Evolutionary conservation across 1,140 invertebrate species (phyloP).

Genomic region (Maconellicoccus hirsutus): DNA sequence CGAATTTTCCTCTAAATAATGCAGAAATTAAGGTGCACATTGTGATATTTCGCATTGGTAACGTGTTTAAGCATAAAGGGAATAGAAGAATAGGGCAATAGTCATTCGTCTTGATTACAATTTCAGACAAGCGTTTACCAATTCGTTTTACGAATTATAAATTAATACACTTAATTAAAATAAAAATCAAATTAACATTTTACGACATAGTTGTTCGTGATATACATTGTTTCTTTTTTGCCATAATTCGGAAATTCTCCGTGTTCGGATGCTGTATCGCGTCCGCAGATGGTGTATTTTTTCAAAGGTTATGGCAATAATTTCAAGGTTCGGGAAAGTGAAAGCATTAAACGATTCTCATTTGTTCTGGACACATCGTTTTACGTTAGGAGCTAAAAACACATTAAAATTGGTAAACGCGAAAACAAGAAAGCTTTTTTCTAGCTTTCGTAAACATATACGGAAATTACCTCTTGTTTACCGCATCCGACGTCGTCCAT

Average conservation of each 20-base stretch:
- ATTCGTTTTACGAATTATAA: constrained; percentile 1
- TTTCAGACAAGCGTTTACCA: not conserved
- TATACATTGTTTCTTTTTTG: not conserved
- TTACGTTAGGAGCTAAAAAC: too few relatives aligned
- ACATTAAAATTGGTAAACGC: too few relatives aligned
- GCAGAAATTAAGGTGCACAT: not conserved
- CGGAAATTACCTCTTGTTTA: not conserved
- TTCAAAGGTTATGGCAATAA: too few relatives aligned
- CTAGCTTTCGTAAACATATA: too few relatives aligned
- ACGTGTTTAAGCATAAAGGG: constrained; percentile 4
- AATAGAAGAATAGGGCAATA: not conserved
- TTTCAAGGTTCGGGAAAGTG: too few relatives aligned
- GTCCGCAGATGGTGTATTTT: too few relatives aligned
- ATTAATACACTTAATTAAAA: constrained; percentile 6
- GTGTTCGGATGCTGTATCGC: too few relatives aligned
- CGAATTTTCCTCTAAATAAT: not conserved
- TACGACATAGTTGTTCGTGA: not conserved
- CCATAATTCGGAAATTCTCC: too few relatives aligned
- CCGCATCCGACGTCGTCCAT: not conserved
- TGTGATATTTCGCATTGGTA: not conserved
- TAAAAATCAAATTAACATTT: not conserved
- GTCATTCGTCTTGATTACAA: not conserved
- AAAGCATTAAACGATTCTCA: too few relatives aligned
- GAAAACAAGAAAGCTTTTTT: too few relatives aligned
- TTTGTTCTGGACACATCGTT: too few relatives aligned